Evolutionary conservation across 2,797 vertebrate species (phyloP).

Genomic region (Miichthys miiuy): DNA sequence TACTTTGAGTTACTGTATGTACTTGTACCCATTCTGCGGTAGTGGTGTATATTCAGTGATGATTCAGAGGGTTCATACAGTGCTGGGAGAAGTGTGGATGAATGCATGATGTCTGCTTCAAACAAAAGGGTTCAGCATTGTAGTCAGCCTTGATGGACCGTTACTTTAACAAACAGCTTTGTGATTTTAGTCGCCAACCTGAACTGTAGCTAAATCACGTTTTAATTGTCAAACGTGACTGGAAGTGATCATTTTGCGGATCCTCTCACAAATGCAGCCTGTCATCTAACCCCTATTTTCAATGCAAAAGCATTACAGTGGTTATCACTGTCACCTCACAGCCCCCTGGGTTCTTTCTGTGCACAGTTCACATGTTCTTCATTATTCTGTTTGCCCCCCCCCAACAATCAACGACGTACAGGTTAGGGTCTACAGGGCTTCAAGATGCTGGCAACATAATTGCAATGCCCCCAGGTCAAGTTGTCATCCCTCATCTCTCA

Average conservation of each 20-base stretch:
- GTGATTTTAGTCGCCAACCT: not conserved
- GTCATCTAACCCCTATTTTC: not conserved
- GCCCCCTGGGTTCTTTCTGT: not conserved
- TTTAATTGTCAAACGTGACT: not conserved
- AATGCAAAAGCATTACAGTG: not conserved
- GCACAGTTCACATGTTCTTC: not conserved
- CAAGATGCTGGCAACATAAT: constrained; percentile 8
- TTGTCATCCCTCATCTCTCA: constrained; percentile 7
- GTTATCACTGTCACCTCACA: not conserved
- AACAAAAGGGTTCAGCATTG: not conserved
- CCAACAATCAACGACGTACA: constrained; percentile 16
- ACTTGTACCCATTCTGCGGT: constrained; percentile 9
- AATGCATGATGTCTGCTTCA: not conserved
- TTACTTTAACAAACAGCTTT: not conserved
- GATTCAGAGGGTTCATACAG: constrained; percentile 8
- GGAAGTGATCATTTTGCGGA: not conserved
- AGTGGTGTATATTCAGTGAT: not conserved
- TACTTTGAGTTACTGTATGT: constrained; percentile 5
- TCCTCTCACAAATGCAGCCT: not conserved
- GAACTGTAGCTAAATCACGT: not conserved
- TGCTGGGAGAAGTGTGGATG: not conserved
- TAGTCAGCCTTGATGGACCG: not conserved
- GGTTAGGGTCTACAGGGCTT: not conserved
- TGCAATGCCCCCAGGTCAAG: not conserved
- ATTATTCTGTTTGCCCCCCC: not conserved